Evolutionary conservation across 2,797 vertebrate genomes (phyloP).

Genomic region (Sparidentex hasta): DNA sequence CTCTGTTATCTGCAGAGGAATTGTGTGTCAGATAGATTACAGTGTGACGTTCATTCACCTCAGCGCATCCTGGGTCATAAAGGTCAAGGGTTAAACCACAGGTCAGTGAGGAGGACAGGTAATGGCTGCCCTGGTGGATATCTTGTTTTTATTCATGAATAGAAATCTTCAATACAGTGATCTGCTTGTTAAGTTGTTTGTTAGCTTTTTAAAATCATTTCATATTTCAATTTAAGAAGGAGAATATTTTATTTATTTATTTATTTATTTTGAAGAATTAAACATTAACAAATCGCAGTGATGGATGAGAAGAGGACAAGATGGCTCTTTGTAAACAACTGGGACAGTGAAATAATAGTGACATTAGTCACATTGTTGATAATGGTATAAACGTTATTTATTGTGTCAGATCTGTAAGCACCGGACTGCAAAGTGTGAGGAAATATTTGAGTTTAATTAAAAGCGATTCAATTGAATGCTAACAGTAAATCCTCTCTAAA

Average conservation of each 20-base stretch:
- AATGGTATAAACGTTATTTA: not conserved
- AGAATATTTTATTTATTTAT: no score
- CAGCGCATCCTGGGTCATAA: not conserved
- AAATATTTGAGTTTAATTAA: not conserved
- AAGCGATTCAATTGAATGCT: not conserved
- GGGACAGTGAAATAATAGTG: not conserved
- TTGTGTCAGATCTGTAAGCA: not conserved
- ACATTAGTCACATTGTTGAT: not conserved
- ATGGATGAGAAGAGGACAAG: not conserved
- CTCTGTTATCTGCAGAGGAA: conserved; percentile 20
- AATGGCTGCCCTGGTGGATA: not conserved
- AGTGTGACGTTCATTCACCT: not conserved
- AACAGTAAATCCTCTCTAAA: not conserved
- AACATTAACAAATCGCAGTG: not conserved
- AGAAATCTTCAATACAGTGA: not conserved
- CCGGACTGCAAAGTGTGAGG: not conserved
- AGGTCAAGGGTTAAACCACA: conserved; percentile 3
- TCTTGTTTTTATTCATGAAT: not conserved
- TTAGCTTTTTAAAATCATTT: not conserved
- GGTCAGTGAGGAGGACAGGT: conserved; percentile 28
- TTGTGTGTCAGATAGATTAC: conserved; percentile 29
- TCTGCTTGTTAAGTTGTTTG: not conserved
- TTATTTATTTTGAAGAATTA: no score
- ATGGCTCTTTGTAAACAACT: not conserved
- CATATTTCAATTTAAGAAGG: no score